A percentile compares a stretch with the other conserved stretches of the same genome.
phyloP scores from a whole-genome alignment of 2,797 vertebrate species.

The Rhinella marina region DNA sequence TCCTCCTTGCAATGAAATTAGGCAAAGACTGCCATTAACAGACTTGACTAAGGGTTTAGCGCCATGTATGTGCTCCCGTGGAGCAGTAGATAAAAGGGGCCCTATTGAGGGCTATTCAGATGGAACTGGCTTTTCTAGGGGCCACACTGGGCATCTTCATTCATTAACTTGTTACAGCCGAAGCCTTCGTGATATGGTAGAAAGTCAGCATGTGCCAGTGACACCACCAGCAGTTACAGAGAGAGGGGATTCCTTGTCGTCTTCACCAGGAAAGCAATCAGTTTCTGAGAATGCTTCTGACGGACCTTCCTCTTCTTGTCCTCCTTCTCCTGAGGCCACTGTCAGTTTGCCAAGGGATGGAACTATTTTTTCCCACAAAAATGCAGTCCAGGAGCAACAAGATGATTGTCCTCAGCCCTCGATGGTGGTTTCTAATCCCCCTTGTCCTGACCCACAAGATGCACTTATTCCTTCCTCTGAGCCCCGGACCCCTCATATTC shows the following conservation, averaged over 20 bases:
- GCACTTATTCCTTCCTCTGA: slow-evolving; percentile 64
- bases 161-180: slow-evolving; percentile 56
- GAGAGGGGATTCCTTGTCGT: slow-evolving; percentile 31
- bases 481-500: slow-evolving; percentile 78
- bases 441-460: slow-evolving; percentile 59
- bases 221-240: slow-evolving; percentile 41
- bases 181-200: slow-evolving; percentile 53
- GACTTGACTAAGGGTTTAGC: slow-evolving; percentile 55
- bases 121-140: slow-evolving; percentile 49
- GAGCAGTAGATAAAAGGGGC: slow-evolving; percentile 54
- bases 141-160: slow-evolving; percentile 53
- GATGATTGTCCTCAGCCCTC: slow-evolving; percentile 35
- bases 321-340: slow-evolving; percentile 40
- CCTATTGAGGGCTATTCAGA: slow-evolving; percentile 54
- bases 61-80: slow-evolving; percentile 59
- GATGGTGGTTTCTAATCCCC: background rate
- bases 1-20: slow-evolving; percentile 54
- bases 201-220: slow-evolving; percentile 50
- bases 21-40: slow-evolving; percentile 54
- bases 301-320: slow-evolving; percentile 20
- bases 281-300: slow-evolving; percentile 27
- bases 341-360: slow-evolving; percentile 46
- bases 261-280: slow-evolving; percentile 37
- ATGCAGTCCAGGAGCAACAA: slow-evolving; percentile 22
- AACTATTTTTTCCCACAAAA: slow-evolving; percentile 40